These are phyloP conservation scores for Seriola dumerili DNA, from an alignment of 2,113 vertebrate species.

Conservation along the genomic window DNA sequence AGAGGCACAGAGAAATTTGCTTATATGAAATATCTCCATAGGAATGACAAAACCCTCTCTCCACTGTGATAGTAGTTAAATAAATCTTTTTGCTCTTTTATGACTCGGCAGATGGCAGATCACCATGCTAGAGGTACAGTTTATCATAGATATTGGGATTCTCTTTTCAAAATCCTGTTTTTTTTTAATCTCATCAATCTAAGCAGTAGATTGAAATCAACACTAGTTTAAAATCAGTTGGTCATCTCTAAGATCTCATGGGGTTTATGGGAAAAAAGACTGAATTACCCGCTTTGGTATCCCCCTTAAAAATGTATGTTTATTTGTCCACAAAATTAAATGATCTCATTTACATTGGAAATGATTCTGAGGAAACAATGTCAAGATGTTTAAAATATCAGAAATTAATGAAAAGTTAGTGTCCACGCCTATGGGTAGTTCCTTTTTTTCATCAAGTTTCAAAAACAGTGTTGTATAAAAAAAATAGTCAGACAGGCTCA, in stretches of 20 bases:
- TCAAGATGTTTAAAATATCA: neutral
- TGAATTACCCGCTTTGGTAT: neutral
- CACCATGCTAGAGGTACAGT: conserved; percentile 46
- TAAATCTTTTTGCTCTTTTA: conserved; percentile 64
- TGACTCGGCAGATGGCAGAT: conserved; percentile 59
- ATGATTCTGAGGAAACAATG: neutral
- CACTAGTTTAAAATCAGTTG: conserved; percentile 9
- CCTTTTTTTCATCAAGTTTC: neutral
- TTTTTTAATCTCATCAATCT: neutral
- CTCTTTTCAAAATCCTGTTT: conserved; percentile 1
- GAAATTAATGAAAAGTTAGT: neutral
- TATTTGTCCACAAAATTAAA: neutral
- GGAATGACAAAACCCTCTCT: conserved; percentile 49
- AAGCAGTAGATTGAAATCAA: neutral
- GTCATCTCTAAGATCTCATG: neutral
- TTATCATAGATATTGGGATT: conserved; percentile 36
- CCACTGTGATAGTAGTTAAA: conserved; percentile 39
- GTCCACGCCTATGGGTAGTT: neutral
- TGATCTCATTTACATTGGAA: neutral
- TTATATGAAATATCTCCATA: conserved; percentile 52
- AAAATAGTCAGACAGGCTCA: neutral
- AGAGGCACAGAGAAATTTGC: conserved; percentile 57
- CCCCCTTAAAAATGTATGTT: neutral
- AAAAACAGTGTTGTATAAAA: conserved; percentile 4
- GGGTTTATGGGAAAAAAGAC: neutral